Percentiles rank a stretch among this genome's conserved stretches.
Evolutionary conservation across 2,888 invertebrate genomes (phyloP).

Genomic region (Pseudeuparius sepicola): DNA sequence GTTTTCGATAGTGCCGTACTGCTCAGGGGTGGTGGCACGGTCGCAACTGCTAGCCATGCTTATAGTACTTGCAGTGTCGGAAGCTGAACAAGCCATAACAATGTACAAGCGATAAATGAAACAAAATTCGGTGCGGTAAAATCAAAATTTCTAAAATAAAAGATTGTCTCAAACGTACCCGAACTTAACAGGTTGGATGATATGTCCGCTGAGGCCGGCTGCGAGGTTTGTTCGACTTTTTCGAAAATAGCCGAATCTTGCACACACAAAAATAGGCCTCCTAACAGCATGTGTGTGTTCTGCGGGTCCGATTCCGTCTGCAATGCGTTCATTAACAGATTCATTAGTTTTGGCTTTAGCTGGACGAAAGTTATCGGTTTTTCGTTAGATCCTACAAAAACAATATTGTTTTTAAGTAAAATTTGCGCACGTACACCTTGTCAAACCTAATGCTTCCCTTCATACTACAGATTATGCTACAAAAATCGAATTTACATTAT

Average conservation of each 20-base stretch:
- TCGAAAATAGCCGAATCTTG: slow-evolving; percentile 72
- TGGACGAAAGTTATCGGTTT: slow-evolving; percentile 50
- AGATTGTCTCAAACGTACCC: slow-evolving; percentile 49
- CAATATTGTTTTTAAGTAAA: no score
- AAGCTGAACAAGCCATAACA: slow-evolving; percentile 35
- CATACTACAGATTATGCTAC: no score
- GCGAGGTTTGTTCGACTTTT: slow-evolving; percentile 53
- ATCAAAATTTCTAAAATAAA: slow-evolving; percentile 13
- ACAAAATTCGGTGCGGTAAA: no score
- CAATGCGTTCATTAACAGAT: slow-evolving; percentile 72
- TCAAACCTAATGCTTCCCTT: no score
- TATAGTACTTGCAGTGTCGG: slow-evolving; percentile 40
- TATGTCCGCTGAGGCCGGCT: slow-evolving; percentile 44
- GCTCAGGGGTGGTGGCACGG: slow-evolving; percentile 33
- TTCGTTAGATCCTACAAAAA: slow-evolving; percentile 26
- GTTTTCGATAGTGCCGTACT: slow-evolving; percentile 28
- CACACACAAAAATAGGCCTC: slow-evolving; percentile 66
- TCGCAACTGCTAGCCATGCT: slow-evolving; percentile 40
- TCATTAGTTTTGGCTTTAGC: slow-evolving; percentile 65
- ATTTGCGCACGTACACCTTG: no score
- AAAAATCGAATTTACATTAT: no score
- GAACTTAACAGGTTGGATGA: slow-evolving; percentile 57
- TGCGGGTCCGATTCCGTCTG: slow-evolving; percentile 76
- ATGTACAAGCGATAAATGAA: slow-evolving; percentile 1
- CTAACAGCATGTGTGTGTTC: slow-evolving; percentile 81